phyloP scores from a whole-genome alignment of 2,888 invertebrate species.

The Ptilodon capucinus region DNA sequence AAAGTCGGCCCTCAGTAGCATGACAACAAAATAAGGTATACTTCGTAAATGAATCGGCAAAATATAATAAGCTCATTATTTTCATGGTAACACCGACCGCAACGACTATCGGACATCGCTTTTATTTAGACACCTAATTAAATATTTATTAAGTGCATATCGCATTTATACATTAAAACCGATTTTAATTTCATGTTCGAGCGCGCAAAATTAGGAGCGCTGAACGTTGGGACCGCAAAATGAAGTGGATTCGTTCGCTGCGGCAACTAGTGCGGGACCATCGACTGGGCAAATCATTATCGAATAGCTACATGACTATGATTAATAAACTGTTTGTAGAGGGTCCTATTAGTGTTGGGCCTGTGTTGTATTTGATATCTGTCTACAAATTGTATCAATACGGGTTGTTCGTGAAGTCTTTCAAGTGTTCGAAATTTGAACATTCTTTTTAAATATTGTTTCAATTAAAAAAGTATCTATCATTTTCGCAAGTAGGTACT shows the following conservation, averaged over 20 bases:
- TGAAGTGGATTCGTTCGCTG: constrained; percentile 70
- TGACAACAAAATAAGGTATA: too few species aligned
- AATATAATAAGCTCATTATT: constrained; percentile 41
- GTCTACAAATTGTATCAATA: too few species aligned
- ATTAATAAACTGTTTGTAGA: constrained; percentile 44
- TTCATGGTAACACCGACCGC: constrained; percentile 62
- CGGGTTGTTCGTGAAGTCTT: too few species aligned
- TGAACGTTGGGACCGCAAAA: constrained; percentile 72
- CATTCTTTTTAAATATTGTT: too few species aligned
- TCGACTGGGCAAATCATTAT: constrained; percentile 69
- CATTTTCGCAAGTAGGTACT: too few species aligned
- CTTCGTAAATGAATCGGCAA: constrained; percentile 2
- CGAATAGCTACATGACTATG: constrained; percentile 65
- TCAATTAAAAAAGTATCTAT: too few species aligned
- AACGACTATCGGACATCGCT: constrained; percentile 56
- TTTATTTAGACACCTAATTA: constrained; percentile 82
- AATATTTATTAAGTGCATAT: constrained; percentile 81
- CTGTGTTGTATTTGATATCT: too few species aligned
- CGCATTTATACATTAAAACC: constrained; percentile 79
- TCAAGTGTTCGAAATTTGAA: too few species aligned
- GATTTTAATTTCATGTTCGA: constrained; percentile 81
- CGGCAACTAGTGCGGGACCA: constrained; percentile 35
- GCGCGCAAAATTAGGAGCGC: constrained; percentile 77
- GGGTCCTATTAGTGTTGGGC: neutral
- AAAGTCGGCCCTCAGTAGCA: too few species aligned